Evolutionary conservation across 2,113 vertebrate genomes (phyloP), one percentile per base, ranked within the genome.

Genomic region (Felis chaus): DNA sequence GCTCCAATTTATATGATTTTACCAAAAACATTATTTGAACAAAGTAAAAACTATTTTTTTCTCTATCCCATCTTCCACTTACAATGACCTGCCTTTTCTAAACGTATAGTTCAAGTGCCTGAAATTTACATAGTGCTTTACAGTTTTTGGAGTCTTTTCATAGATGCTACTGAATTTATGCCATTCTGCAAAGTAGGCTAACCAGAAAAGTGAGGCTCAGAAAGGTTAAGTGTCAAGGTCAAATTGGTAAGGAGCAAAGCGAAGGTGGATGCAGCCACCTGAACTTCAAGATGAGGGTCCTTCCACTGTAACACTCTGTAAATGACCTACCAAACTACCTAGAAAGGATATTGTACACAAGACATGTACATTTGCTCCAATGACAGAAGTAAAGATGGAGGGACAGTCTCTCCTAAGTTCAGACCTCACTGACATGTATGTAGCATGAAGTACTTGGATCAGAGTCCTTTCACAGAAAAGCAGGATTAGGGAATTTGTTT

Each of bases 11-110:
- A 66, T 66, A 61, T 12, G 15, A 8, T 80, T 95, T 94, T 73
- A 85, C 36, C 68, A 78, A 48, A 82, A 94, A 73, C 4, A 7
- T 61, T 92, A 82, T 88, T 63, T 61, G 13, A 91, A 79, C 29
- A 94, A 88, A 96, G 81, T 80, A 45, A 71, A 81, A 94, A 76
- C 18, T 18, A 4, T 41, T n/a, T 95, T 95, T 73, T 84, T 74
- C 27, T 63, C 55, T 15, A 41, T 69, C 68, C 16, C 14, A 8
- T 93, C 29, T 94, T 73, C 36, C 16, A 81, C 66, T 87, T 68
- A 80, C 25, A 89, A 66, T 68, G 9, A 71, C 15, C 29, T 86
- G 41, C 10, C 33, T 69, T 68, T 91, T 95, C 66, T 83, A 50
- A 95, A 95, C 45, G 45, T 78, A 80, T 36, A 74, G 33, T 81